Evolutionary conservation across 2,888 invertebrate genomes (phyloP).

Genomic region (Cephalotes varians): DNA sequence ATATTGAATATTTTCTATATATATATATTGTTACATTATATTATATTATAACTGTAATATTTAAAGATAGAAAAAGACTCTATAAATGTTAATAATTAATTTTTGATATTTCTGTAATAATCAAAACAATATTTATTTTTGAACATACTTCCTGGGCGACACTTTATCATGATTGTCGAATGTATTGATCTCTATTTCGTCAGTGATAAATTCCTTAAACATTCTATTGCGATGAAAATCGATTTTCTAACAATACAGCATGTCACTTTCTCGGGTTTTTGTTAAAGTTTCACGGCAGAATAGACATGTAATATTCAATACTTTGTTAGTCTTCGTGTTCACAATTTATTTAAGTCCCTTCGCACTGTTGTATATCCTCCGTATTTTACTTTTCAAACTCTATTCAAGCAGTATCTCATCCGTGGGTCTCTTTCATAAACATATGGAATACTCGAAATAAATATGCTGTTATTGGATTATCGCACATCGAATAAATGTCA

Average conservation of each 20-base stretch:
- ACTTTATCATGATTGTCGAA: neutral
- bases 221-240: neutral
- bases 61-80: neutral
- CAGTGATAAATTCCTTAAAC: neutral
- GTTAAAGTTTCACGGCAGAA: slow-evolving; percentile 4
- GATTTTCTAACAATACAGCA: slow-evolving; percentile 13
- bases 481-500: neutral
- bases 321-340: neutral
- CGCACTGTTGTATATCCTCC: neutral
- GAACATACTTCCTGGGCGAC: neutral
- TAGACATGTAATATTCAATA: neutral
- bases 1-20: neutral
- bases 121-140: neutral
- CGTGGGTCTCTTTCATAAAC: neutral
- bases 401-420: neutral
- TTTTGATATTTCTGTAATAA: neutral
- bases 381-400: slow-evolving; percentile 26
- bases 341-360: slow-evolving; percentile 24
- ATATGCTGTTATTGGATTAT: neutral
- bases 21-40: neutral
- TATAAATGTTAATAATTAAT: slow-evolving; percentile 2
- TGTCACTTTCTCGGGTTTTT: slow-evolving; percentile 18
- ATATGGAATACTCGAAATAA: neutral
- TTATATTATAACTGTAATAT: neutral
- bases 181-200: neutral